phyloP scores from a whole-genome alignment of 1,140 invertebrate species.

The Drosophila parabipectinata region DNA sequence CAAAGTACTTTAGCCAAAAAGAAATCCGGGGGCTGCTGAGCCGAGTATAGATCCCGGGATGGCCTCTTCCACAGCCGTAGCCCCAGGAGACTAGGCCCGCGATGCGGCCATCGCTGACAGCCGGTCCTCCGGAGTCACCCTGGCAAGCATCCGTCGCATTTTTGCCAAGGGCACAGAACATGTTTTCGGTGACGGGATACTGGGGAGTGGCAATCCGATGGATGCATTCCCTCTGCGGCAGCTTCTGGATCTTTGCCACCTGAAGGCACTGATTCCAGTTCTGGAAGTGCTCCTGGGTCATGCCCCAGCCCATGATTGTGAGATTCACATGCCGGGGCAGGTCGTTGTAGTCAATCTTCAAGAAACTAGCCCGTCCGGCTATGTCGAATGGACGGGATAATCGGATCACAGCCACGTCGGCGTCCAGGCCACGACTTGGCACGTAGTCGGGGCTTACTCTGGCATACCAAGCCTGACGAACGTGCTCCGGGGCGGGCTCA shows the following conservation, averaged over 20 bases:
- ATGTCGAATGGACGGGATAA: constrained; percentile 38
- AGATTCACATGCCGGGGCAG: constrained; percentile 31
- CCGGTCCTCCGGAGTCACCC: constrained; percentile 67
- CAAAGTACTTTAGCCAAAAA: constrained; percentile 28
- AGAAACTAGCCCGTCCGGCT: constrained; percentile 7
- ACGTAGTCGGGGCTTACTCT: constrained; percentile 26
- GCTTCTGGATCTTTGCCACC: constrained; percentile 18
- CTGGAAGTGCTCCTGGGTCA: neutral
- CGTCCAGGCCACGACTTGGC: constrained; percentile 13
- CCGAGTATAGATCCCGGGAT: constrained; percentile 86
- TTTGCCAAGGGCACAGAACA: constrained; percentile 84
- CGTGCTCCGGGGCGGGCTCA: neutral
- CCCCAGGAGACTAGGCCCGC: constrained; percentile 87
- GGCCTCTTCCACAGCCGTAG: constrained; percentile 66
- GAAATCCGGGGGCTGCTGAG: constrained; percentile 31
- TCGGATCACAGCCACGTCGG: constrained; percentile 63
- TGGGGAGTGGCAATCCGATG: neutral
- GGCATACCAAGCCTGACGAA: constrained; percentile 27
- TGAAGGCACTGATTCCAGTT: constrained; percentile 51
- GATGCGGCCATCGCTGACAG: constrained; percentile 21
- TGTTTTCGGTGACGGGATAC: constrained; percentile 48
- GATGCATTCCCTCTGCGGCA: constrained; percentile 16
- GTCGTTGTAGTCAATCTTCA: constrained; percentile 50
- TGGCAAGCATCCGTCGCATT: constrained; percentile 53
- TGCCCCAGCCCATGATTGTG: constrained; percentile 60